Evolutionary conservation across 2,888 invertebrate genomes (phyloP).

Genomic region (Odontomyia ornata): DNA sequence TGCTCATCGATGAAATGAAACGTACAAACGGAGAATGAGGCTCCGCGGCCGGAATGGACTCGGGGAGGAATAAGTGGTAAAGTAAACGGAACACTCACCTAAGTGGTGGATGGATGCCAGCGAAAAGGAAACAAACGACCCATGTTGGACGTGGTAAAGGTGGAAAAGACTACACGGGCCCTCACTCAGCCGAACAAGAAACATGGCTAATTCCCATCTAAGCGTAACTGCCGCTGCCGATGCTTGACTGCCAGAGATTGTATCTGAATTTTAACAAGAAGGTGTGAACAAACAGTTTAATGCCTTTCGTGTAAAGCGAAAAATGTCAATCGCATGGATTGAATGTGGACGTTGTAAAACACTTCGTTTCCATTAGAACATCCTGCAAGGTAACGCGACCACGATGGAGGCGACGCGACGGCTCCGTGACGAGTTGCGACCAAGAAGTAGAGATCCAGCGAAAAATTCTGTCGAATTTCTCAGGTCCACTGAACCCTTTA

Average conservation of each 20-base stretch:
- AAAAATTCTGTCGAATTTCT: slow-evolving; percentile 14
- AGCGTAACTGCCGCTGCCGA: slow-evolving; percentile 20
- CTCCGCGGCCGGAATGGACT: no score
- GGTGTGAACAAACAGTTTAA: slow-evolving; percentile 42
- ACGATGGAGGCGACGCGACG: background rate
- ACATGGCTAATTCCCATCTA: slow-evolving; percentile 31
- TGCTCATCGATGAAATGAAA: slow-evolving; percentile 27
- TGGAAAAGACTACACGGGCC: no score
- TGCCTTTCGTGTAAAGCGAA: slow-evolving; percentile 33
- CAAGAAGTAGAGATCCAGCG: background rate
- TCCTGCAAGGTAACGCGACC: slow-evolving; percentile 18
- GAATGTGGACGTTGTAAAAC: slow-evolving; percentile 11
- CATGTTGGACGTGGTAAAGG: no score
- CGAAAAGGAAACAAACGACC: no score
- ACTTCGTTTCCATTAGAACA: slow-evolving; percentile 28
- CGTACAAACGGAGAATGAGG: background rate
- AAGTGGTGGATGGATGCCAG: background rate
- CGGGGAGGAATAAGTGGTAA: background rate
- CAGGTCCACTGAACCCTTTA: slow-evolving; percentile 30
- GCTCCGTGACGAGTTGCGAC: background rate
- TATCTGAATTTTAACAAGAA: slow-evolving; percentile 39
- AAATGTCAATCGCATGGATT: slow-evolving; percentile 34
- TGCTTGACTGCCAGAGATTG: no score
- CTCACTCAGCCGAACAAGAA: no score
- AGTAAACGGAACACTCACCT: background rate